A percentile compares a stretch with the other conserved stretches of the same genome.
Evolutionary conservation across 2,888 invertebrate species (phyloP).

Genomic region (Adelognathus sp.): DNA sequence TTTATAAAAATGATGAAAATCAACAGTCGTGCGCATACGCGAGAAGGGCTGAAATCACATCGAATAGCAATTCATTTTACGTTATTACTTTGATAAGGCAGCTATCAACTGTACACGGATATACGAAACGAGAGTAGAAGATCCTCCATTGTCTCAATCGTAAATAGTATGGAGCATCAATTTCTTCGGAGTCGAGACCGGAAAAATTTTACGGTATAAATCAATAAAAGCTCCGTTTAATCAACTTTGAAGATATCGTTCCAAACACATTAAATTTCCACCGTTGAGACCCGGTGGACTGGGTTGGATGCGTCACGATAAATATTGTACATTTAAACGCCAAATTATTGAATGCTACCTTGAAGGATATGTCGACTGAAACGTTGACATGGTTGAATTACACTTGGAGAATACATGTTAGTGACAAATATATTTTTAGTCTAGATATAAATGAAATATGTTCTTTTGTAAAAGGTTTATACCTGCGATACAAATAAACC

Average conservation of each 20-base stretch:
- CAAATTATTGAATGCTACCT: not conserved
- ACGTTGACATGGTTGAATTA: not conserved
- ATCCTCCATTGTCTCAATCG: no score
- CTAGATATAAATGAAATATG: not conserved
- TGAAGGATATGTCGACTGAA: not conserved
- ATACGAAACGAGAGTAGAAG: not conserved
- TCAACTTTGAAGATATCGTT: no score
- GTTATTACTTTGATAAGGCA: conserved; percentile 8
- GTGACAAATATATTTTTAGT: not conserved
- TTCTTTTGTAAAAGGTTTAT: conserved; percentile 4
- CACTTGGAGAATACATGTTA: not conserved
- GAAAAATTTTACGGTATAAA: no score
- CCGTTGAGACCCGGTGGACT: no score
- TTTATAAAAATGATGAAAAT: conserved; percentile 68
- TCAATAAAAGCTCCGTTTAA: no score
- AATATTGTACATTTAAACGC: not conserved
- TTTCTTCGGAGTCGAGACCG: no score
- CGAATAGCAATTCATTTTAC: conserved; percentile 10
- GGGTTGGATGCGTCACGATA: no score
- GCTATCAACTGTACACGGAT: conserved; percentile 1
- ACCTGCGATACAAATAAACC: conserved; percentile 1
- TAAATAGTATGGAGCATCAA: no score
- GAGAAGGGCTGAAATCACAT: not conserved
- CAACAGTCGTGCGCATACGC: not conserved
- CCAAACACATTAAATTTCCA: no score